phyloP scores from a whole-genome alignment of 1,140 invertebrate species.

The Rhopalosiphum maidis region DNA sequence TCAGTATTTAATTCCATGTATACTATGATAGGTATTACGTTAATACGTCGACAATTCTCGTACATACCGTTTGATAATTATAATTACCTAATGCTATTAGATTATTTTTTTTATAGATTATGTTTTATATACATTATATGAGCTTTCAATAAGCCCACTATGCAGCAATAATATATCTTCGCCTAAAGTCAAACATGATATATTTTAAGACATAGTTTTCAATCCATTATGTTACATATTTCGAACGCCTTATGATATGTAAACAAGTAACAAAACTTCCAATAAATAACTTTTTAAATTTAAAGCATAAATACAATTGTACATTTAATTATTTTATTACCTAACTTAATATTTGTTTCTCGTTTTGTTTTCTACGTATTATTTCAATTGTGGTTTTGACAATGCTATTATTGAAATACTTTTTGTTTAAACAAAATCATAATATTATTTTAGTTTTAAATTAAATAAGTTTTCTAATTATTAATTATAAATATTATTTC shows the following conservation, averaged over 20 bases:
- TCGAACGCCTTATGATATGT: neutral
- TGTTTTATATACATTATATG: neutral
- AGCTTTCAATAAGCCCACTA: neutral
- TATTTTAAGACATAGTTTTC: neutral
- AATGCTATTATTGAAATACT: neutral
- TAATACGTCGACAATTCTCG: neutral
- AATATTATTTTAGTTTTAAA: neutral
- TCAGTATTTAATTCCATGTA: neutral
- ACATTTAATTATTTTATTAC: neutral
- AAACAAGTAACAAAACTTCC: neutral
- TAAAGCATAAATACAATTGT: neutral
- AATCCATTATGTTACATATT: neutral
- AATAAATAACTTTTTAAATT: neutral
- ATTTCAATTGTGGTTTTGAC: neutral
- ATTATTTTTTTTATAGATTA: neutral
- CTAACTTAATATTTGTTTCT: neutral
- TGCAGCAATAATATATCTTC: neutral
- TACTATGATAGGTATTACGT: neutral
- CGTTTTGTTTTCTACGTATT: neutral
- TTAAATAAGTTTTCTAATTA: slow-evolving; percentile 17
- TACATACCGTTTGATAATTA: neutral
- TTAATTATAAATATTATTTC: neutral
- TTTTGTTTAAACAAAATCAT: neutral
- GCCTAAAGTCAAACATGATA: neutral
- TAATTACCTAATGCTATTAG: neutral